These are phyloP conservation scores for Carduelis carduelis DNA, from an alignment of 2,797 vertebrate species.

Conservation along the genomic window DNA sequence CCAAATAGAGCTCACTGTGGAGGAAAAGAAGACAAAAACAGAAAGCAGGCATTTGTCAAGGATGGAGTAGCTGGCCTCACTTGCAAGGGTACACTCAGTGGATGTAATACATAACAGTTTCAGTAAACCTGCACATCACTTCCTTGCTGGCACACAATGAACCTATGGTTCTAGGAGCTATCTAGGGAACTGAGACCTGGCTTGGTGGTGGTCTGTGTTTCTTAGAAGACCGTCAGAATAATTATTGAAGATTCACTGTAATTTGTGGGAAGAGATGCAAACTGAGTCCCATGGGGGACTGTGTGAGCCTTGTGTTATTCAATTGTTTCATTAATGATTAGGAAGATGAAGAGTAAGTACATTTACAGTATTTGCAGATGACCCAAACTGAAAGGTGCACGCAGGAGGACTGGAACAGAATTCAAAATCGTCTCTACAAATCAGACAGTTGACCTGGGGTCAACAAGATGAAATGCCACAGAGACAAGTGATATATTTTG, in stretches of 20 bases:
- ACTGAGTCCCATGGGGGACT: neutral
- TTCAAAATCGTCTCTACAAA: neutral
- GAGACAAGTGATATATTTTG: neutral
- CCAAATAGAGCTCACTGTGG: neutral
- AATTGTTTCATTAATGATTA: neutral
- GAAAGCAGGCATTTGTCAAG: neutral
- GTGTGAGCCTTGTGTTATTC: neutral
- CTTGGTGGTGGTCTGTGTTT: neutral
- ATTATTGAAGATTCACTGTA: neutral
- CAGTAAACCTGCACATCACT: neutral
- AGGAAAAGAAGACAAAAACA: neutral
- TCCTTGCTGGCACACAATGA: neutral
- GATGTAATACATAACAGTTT: rapidly evolving
- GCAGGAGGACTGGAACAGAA: neutral
- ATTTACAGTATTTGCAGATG: neutral
- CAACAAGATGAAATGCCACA: neutral
- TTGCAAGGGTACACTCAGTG: neutral
- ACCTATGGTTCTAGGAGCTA: neutral
- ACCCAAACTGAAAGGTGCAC: neutral
- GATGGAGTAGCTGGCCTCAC: neutral
- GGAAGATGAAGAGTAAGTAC: neutral
- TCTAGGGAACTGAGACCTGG: neutral
- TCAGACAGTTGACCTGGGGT: neutral
- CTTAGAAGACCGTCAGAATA: neutral
- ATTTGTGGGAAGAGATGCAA: neutral